phyloP scores from a whole-genome alignment of 2,113 vertebrate genomes.

The Casuarius casuarius region DNA sequence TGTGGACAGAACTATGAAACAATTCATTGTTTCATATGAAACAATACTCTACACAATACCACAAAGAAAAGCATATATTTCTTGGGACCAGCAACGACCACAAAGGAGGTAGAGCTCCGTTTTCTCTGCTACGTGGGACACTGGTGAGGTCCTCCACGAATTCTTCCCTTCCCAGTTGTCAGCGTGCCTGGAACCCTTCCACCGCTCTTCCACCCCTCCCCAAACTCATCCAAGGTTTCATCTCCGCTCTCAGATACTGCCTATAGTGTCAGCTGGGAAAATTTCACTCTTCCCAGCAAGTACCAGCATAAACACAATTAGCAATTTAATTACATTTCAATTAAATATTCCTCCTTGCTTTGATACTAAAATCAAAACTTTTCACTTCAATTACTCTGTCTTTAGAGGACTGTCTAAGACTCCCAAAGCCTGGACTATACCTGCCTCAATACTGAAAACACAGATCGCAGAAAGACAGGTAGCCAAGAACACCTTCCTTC shows the following conservation, averaged over 20 bases:
- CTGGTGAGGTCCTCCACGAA: too few species aligned
- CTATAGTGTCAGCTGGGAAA: neutral
- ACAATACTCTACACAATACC: neutral
- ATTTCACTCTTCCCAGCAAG: neutral
- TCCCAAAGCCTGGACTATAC: neutral
- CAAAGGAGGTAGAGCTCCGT: neutral
- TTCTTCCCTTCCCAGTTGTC: fast-evolving
- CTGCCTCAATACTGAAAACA: neutral
- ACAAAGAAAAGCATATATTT: neutral
- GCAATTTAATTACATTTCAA: neutral
- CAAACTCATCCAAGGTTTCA: fast-evolving
- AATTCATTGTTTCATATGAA: fast-evolving
- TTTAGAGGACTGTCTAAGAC: neutral
- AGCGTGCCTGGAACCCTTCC: fast-evolving
- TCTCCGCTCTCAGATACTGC: neutral
- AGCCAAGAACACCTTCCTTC: neutral
- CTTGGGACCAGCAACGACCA: neutral
- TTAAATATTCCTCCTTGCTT: neutral
- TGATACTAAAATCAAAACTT: neutral
- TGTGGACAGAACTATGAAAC: neutral
- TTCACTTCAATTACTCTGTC: neutral
- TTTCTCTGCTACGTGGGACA: neutral
- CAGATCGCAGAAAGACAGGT: neutral
- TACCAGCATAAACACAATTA: neutral
- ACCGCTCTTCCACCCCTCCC: neutral